Evolutionary conservation across 2,797 vertebrate species (phyloP).

Genomic region (Notamacropus eugenii): DNA sequence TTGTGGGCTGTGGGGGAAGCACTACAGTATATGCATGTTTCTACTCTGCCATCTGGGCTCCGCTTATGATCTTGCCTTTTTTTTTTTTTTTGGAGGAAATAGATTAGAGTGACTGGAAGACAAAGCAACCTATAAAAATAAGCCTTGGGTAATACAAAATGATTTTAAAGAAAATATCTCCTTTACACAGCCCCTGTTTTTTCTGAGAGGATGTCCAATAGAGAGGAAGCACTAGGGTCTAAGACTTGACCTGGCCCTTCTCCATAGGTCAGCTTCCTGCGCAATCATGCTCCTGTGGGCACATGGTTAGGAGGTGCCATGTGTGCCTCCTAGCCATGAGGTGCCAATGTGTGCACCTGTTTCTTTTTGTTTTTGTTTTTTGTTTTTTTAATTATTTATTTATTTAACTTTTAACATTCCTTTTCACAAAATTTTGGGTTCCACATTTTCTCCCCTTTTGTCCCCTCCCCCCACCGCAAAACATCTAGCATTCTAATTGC

Average conservation of each 20-base stretch:
- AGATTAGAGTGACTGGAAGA: constrained; percentile 61
- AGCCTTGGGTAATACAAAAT: constrained; percentile 33
- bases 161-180: constrained; percentile 37
- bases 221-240: constrained; percentile 10
- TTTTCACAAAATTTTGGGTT: too few species aligned
- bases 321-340: too few species aligned
- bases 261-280: neutral
- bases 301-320: constrained; percentile 22
- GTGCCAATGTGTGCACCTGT: constrained; percentile 48
- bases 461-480: too few species aligned
- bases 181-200: neutral
- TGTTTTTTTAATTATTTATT: too few species aligned
- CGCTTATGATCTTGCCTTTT: too few species aligned
- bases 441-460: too few species aligned
- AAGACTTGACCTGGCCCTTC: constrained; percentile 11
- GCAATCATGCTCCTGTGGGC: constrained; percentile 38
- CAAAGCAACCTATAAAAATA: constrained; percentile 52
- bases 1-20: too few species aligned
- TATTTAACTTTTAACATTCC: too few species aligned
- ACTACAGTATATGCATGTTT: too few species aligned
- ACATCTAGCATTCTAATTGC: too few species aligned
- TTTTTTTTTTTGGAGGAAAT: neutral
- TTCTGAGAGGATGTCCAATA: neutral
- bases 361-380: too few species aligned
- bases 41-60: too few species aligned